These are phyloP conservation scores for Drosophila lowei DNA, from an alignment of 1,140 invertebrate genomes.

Conservation along the genomic window DNA sequence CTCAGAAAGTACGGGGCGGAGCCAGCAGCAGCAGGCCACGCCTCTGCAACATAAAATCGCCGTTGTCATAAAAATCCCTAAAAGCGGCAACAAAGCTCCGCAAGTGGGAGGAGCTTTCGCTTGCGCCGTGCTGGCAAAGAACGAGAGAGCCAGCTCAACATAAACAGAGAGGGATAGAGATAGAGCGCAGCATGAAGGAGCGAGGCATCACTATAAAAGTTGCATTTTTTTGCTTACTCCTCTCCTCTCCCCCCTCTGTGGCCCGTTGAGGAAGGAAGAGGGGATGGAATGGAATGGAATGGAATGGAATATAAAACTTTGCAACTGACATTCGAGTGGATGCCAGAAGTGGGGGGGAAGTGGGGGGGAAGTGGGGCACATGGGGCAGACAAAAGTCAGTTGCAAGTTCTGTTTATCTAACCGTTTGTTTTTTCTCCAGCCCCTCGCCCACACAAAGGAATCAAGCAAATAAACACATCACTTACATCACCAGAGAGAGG, in stretches of 20 bases:
- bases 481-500: slow-evolving; percentile 31
- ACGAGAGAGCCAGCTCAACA: slow-evolving; percentile 4
- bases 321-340: slow-evolving; percentile 38
- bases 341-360: background rate
- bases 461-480: slow-evolving; percentile 80
- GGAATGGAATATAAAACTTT: slow-evolving; percentile 12
- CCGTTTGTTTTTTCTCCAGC: slow-evolving; percentile 4
- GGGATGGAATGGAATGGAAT: background rate
- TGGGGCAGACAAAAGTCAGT: slow-evolving; percentile 48
- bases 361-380: background rate
- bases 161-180: background rate
- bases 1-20: slow-evolving; percentile 38
- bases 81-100: slow-evolving; percentile 47
- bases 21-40: slow-evolving; percentile 43
- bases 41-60: slow-evolving; percentile 36
- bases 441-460: slow-evolving; percentile 38
- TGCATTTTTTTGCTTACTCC: too few species aligned
- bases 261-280: background rate
- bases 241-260: too few species aligned
- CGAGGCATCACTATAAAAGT: too few species aligned
- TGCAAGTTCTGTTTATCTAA: slow-evolving; percentile 36
- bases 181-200: too few species aligned
- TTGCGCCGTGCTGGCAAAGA: slow-evolving; percentile 8
- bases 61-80: slow-evolving; percentile 69
- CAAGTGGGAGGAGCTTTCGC: slow-evolving; percentile 62